phyloP scores from a whole-genome alignment of 1,140 invertebrate species.

The Xylocopa sonorina region DNA sequence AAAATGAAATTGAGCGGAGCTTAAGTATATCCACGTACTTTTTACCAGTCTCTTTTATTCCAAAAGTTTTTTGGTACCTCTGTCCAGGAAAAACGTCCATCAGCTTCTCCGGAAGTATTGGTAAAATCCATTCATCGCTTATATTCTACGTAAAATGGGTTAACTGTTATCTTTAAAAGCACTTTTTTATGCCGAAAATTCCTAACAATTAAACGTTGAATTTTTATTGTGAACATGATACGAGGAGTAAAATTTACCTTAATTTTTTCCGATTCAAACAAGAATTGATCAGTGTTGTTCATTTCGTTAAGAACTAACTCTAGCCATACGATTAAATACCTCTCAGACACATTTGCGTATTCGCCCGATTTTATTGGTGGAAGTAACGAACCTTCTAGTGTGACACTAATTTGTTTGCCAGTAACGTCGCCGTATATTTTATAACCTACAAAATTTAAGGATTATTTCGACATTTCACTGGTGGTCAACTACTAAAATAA shows the following conservation, averaged over 20 bases:
- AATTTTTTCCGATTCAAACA: background rate
- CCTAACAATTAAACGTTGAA: background rate
- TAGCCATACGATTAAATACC: slow-evolving; percentile 81
- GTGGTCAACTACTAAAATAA: background rate
- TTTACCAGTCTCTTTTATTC: slow-evolving; percentile 72
- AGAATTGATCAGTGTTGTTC: slow-evolving; percentile 20
- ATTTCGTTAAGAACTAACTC: slow-evolving; percentile 67
- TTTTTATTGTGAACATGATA: background rate
- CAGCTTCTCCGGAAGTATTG: slow-evolving; percentile 79
- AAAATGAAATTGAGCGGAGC: no score
- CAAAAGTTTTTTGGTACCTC: slow-evolving; percentile 76
- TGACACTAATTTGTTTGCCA: slow-evolving; percentile 75
- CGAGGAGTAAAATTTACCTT: slow-evolving; percentile 31
- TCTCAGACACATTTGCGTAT: slow-evolving; percentile 78
- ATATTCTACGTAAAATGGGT: slow-evolving; percentile 79
- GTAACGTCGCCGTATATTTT: slow-evolving; percentile 72
- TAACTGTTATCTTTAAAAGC: background rate
- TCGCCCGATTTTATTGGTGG: slow-evolving; percentile 67
- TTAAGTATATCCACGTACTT: no score
- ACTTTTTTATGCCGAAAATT: no score
- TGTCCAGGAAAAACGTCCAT: slow-evolving; percentile 82
- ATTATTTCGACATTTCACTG: background rate
- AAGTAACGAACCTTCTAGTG: slow-evolving; percentile 81
- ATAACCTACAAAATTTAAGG: slow-evolving; percentile 72
- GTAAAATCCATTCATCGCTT: slow-evolving; percentile 81